Conservation (phyloP, 2,797 vertebrate genomes). For the Psittacula echo region DNA sequence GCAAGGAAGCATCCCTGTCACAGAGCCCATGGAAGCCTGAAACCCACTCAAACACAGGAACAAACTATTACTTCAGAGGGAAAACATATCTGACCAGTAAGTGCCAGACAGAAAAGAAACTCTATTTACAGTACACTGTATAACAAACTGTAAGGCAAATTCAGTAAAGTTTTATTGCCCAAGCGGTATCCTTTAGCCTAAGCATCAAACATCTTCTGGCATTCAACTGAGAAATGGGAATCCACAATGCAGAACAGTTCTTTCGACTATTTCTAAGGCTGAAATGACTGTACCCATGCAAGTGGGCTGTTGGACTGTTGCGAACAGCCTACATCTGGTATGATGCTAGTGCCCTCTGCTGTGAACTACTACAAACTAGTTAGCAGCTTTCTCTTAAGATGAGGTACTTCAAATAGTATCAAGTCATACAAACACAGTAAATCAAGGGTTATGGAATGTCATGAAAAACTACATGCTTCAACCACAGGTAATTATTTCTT, state of each 20-base stretch:
- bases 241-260: neutral
- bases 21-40: neutral
- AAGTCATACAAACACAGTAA: neutral
- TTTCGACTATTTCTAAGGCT: neutral
- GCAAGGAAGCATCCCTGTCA: neutral
- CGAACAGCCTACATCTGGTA: neutral
- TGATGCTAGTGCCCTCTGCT: conserved; percentile 45
- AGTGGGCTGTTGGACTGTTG: neutral
- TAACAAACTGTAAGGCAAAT: neutral
- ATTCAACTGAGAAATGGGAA: neutral
- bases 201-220: neutral
- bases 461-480: neutral
- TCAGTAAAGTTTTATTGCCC: neutral
- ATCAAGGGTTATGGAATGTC: neutral
- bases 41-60: neutral
- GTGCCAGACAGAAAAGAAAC: neutral
- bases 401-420: neutral
- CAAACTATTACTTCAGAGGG: neutral
- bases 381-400: neutral
- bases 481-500: neutral
- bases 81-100: neutral
- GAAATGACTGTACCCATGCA: neutral
- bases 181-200: neutral
- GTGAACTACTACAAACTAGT: neutral
- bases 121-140: neutral